These are phyloP conservation scores for Gambusia affinis DNA, from an alignment of 2,113 vertebrate genomes.

Conservation along the genomic window DNA sequence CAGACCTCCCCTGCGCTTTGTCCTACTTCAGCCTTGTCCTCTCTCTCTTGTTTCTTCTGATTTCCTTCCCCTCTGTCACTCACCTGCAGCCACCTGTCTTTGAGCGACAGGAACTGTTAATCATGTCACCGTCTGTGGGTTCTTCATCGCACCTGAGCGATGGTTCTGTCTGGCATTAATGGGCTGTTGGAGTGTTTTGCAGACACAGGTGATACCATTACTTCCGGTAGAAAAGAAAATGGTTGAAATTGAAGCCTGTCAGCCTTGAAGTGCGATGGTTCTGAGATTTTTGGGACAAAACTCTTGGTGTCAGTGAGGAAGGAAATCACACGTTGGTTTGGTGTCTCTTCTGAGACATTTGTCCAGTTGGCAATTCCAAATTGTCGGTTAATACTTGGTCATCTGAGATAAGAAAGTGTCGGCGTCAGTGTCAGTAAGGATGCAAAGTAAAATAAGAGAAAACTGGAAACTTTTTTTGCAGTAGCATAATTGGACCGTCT, in stretches of 20 bases:
- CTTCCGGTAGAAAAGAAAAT: neutral
- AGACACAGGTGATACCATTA: constrained; percentile 25
- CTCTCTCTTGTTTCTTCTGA: constrained; percentile 50
- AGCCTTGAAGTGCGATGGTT: neutral
- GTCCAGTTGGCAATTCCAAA: neutral
- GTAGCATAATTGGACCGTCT: neutral
- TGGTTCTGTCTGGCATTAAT: constrained; percentile 40
- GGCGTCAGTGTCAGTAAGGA: neutral
- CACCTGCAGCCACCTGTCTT: constrained; percentile 36
- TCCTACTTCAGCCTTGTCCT: constrained; percentile 77
- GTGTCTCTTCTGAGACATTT: neutral
- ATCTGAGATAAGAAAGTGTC: neutral
- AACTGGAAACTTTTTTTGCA: neutral
- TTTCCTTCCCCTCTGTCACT: constrained; percentile 37
- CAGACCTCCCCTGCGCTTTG: constrained; percentile 78
- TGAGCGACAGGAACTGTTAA: constrained; percentile 14
- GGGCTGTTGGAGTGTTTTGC: constrained; percentile 35
- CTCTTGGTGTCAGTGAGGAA: neutral
- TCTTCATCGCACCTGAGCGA: constrained; percentile 38
- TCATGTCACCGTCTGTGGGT: constrained; percentile 16
- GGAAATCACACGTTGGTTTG: neutral
- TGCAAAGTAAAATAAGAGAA: neutral
- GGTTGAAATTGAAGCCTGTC: constrained; percentile 25
- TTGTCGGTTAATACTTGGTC: constrained; percentile 1
- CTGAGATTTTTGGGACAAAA: constrained; percentile 2